phyloP scores from a whole-genome alignment of 2,797 vertebrate genomes.

The Cyprinodon diabolis region DNA sequence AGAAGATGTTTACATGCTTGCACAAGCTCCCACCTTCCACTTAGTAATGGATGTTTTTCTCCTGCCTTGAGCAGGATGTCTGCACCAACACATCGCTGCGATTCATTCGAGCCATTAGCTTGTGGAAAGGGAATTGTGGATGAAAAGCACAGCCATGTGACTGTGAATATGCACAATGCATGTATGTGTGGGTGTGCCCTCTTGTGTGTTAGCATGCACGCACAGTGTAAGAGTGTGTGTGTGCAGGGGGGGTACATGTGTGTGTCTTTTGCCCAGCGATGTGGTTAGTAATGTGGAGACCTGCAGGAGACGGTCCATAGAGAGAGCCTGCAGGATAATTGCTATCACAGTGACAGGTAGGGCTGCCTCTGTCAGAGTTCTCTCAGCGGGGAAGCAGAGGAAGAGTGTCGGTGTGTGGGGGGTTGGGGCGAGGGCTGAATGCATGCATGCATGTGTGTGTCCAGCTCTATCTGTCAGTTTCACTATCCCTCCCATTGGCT shows the following conservation, averaged over 20 bases:
- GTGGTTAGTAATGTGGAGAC: constrained; percentile 78
- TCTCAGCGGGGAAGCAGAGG: constrained; percentile 62
- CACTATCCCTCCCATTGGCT: constrained; percentile 49
- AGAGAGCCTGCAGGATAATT: constrained; percentile 81
- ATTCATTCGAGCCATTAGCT: constrained; percentile 67
- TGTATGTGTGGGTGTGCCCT: constrained; percentile 52
- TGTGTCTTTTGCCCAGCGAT: constrained; percentile 47
- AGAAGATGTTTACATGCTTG: constrained; percentile 29
- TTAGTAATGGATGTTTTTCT: constrained; percentile 53
- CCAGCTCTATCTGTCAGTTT: constrained; percentile 34
- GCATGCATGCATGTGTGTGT: constrained; percentile 28
- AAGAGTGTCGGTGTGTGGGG: constrained; percentile 13
- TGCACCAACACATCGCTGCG: constrained; percentile 64
- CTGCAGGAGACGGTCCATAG: constrained; percentile 75
- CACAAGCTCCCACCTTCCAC: constrained; percentile 33
- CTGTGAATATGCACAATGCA: constrained; percentile 45
- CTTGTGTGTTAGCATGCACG: constrained; percentile 51
- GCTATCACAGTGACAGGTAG: constrained; percentile 82
- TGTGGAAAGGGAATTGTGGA: constrained; percentile 55
- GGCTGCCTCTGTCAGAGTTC: constrained; percentile 75
- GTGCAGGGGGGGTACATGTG: constrained; percentile 52
- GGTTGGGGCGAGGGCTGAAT: constrained; percentile 14
- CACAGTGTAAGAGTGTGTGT: constrained; percentile 50
- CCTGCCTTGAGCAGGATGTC: constrained; percentile 68
- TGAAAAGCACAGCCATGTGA: constrained; percentile 48